phyloP scores from a whole-genome alignment of 2,888 invertebrate genomes.

The Hydrotaea diabolus region DNA sequence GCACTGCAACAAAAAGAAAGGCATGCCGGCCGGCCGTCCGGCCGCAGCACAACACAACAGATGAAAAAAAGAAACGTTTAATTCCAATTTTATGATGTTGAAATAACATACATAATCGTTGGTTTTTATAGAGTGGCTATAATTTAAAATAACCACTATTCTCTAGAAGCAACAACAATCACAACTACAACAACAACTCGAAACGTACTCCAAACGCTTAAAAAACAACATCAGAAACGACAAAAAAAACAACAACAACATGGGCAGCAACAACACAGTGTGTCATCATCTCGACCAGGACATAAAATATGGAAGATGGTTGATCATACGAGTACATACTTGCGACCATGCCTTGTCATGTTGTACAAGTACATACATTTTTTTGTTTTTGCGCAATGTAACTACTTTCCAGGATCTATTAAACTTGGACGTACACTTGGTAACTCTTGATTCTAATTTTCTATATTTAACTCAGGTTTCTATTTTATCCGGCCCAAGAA shows the following conservation, averaged over 20 bases:
- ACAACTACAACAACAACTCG: constrained; percentile 19
- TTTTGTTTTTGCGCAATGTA: background rate
- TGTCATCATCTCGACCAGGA: constrained; percentile 35
- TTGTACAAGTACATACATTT: constrained; percentile 6
- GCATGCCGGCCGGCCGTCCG: background rate
- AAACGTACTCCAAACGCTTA: constrained; percentile 50
- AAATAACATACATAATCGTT: constrained; percentile 64
- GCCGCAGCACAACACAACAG: background rate
- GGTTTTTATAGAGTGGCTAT: constrained; percentile 63
- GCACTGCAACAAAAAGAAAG: constrained; percentile 55
- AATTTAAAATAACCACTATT: constrained; percentile 65
- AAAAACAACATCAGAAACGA: constrained; percentile 18
- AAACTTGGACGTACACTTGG: background rate
- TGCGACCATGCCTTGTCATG: constrained; percentile 9
- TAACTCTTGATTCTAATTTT: no score
- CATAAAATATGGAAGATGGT: background rate
- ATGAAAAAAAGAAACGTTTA: constrained; percentile 36
- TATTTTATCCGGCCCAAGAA: no score
- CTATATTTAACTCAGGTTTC: no score
- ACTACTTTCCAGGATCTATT: background rate
- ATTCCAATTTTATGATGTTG: constrained; percentile 63
- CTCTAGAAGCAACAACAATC: constrained; percentile 20
- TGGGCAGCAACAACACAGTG: constrained; percentile 14
- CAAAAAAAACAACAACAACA: constrained; percentile 20
- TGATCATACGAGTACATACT: background rate